phyloP scores from a whole-genome alignment of 2,797 vertebrate species.

The Micrastur ruficollis region DNA sequence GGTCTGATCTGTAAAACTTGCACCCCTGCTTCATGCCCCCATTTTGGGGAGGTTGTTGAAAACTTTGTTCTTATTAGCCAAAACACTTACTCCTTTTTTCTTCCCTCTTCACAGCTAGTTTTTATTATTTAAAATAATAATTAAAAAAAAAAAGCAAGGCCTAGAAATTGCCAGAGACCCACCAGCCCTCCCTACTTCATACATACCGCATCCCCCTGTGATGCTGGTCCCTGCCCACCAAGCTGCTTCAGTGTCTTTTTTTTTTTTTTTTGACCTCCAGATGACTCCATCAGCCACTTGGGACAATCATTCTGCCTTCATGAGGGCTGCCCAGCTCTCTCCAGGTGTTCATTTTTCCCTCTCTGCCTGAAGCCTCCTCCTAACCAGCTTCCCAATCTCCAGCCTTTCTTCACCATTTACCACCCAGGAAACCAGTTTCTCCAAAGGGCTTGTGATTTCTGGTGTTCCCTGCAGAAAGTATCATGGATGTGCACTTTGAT shows the following conservation, averaged over 20 bases:
- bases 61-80: neutral
- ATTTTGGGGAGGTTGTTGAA: neutral
- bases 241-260: neutral
- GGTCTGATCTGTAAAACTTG: neutral
- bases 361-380: neutral
- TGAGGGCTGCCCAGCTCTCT: neutral
- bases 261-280: neutral
- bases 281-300: neutral
- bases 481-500: neutral
- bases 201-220: rapidly evolving
- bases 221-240: neutral
- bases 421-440: neutral
- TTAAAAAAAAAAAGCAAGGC: neutral
- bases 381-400: neutral
- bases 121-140: neutral
- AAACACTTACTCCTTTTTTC: neutral
- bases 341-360: neutral
- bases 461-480: neutral
- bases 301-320: rapidly evolving
- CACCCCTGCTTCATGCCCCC: neutral
- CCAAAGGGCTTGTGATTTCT: neutral
- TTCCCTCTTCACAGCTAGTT: neutral
- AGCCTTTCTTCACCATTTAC: neutral
- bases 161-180: neutral
- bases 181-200: rapidly evolving